Percentiles rank a stretch among this genome's conserved stretches.
phyloP scores from a whole-genome alignment of 2,113 vertebrate genomes.

The Ptyas mucosa region DNA sequence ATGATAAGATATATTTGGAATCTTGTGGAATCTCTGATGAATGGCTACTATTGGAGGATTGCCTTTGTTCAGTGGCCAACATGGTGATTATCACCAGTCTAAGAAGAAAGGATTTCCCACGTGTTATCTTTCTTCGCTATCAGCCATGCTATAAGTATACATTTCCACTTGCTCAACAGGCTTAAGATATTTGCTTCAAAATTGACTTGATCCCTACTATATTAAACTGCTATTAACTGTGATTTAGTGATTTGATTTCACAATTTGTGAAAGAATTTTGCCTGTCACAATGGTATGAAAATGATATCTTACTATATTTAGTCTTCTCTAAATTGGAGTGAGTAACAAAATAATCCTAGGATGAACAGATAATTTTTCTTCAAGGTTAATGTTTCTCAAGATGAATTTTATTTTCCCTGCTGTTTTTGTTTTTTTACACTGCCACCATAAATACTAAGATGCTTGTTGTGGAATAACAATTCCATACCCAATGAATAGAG shows the following conservation, averaged over 20 bases:
- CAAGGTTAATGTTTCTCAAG: background rate
- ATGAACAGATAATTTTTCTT: background rate
- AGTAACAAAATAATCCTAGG: background rate
- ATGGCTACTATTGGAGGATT: background rate
- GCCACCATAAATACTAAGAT: background rate
- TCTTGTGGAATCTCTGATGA: background rate
- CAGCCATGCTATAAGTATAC: background rate
- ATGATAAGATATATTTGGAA: background rate
- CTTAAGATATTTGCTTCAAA: background rate
- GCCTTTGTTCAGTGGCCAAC: background rate
- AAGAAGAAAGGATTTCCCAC: background rate
- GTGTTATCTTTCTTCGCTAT: background rate
- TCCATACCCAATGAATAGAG: background rate
- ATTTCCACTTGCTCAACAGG: background rate
- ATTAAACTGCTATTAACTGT: background rate
- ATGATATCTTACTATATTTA: background rate
- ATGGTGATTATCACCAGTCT: background rate
- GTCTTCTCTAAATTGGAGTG: background rate
- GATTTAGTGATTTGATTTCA: background rate
- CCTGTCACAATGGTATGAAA: background rate
- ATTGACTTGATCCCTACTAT: background rate
- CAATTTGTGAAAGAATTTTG: background rate
- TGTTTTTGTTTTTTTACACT: background rate
- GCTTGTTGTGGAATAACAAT: background rate
- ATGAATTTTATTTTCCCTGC: background rate